These are phyloP conservation scores for Xiphophorus couchianus DNA, from an alignment of 2,113 vertebrate species.

Conservation along the genomic window DNA sequence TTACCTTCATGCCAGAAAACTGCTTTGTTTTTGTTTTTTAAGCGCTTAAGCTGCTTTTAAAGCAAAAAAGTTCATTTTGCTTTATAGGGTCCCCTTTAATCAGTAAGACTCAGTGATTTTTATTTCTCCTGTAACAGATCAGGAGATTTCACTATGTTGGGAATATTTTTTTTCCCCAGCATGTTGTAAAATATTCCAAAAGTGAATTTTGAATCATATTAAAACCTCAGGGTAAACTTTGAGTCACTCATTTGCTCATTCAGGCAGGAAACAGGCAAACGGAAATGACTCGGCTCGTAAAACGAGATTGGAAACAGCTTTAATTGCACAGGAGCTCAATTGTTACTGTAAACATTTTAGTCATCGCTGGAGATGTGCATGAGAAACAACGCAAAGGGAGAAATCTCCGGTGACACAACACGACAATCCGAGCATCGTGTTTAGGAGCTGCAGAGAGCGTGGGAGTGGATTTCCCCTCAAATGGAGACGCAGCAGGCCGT, in stretches of 20 bases:
- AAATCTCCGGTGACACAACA: slow-evolving; percentile 1
- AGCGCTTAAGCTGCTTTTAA: too few species aligned
- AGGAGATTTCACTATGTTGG: too few species aligned
- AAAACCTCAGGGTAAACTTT: slow-evolving; percentile 44
- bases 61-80: too few species aligned
- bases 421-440: background rate
- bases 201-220: background rate
- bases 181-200: too few species aligned
- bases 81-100: too few species aligned
- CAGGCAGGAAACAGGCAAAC: slow-evolving; percentile 61
- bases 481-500: slow-evolving; percentile 16
- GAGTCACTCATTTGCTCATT: slow-evolving; percentile 62
- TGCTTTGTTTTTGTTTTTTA: too few species aligned
- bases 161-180: too few species aligned
- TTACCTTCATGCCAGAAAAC: too few species aligned
- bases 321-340: slow-evolving; percentile 2
- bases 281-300: slow-evolving; percentile 41
- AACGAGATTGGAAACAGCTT: slow-evolving; percentile 35
- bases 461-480: slow-evolving; percentile 24
- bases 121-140: too few species aligned
- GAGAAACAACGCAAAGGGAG: slow-evolving; percentile 1
- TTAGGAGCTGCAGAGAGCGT: slow-evolving; percentile 2
- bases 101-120: too few species aligned
- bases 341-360: background rate
- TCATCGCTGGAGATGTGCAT: background rate